A percentile compares a stretch with the other conserved stretches of the same genome.
These are phyloP conservation scores for Tragelaphus imberbis DNA, from an alignment of 2,113 vertebrate genomes.

Conservation along the genomic window DNA sequence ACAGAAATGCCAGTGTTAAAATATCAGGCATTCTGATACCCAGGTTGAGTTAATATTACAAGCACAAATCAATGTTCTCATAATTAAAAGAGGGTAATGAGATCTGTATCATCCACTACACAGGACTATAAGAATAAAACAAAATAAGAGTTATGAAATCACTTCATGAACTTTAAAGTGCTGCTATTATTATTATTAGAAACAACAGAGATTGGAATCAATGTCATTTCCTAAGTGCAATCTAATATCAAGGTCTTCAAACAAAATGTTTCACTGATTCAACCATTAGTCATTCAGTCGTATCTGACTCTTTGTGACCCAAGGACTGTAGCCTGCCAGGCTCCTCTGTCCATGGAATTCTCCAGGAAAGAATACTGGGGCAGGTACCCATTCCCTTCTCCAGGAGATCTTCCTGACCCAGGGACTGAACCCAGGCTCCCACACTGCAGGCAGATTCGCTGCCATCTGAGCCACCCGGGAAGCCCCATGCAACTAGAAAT, in stretches of 20 bases:
- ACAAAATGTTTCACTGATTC: not conserved
- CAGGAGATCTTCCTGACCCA: too few species aligned
- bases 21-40: not conserved
- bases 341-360: too few species aligned
- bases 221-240: conserved; percentile 19
- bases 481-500: not conserved
- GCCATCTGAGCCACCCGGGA: too few species aligned
- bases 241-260: not conserved
- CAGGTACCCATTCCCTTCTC: too few species aligned
- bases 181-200: not conserved
- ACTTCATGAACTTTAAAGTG: not conserved
- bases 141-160: not conserved
- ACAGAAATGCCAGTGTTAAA: conserved; percentile 22
- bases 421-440: too few species aligned
- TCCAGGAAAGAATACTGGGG: too few species aligned
- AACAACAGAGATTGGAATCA: not conserved
- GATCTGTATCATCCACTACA: not conserved
- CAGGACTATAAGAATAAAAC: not conserved
- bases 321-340: too few species aligned
- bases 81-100: not conserved
- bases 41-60: not conserved
- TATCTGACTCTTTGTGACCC: too few species aligned
- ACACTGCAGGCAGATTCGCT: too few species aligned
- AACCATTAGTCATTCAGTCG: not conserved
- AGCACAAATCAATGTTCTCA: not conserved